These are phyloP conservation scores for Sciurus vulgaris DNA, from an alignment of 2,797 vertebrate species.

Conservation along the genomic window DNA sequence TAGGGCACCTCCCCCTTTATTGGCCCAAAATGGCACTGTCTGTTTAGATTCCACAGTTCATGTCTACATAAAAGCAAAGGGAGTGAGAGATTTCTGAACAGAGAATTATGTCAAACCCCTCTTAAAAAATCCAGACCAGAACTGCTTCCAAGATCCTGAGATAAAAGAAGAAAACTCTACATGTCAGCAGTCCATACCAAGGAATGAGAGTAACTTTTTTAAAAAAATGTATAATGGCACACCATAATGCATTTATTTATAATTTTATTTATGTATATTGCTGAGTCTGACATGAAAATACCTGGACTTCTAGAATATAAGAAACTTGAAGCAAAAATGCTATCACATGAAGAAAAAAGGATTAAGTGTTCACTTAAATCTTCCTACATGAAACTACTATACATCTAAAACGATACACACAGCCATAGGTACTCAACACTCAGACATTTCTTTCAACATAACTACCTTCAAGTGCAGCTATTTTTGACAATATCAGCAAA, in stretches of 20 bases:
- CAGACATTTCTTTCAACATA: not conserved
- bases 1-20: not conserved
- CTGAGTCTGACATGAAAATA: not conserved
- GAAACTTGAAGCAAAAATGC: not conserved
- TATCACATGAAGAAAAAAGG: not conserved
- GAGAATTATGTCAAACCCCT: not conserved
- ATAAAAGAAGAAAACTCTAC: not conserved
- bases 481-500: not conserved
- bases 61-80: not conserved
- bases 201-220: accelerated
- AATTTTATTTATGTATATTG: not conserved
- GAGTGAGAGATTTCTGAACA: not conserved
- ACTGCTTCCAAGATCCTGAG: not conserved
- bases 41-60: not conserved
- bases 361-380: not conserved
- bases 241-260: not conserved
- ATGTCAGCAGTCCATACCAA: not conserved
- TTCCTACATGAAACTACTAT: not conserved
- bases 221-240: accelerated
- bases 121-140: not conserved
- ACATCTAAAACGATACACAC: not conserved
- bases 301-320: not conserved
- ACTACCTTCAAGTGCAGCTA: not conserved
- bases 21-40: too few species aligned
- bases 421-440: not conserved